A percentile compares a stretch with the other conserved stretches of the same genome.
Conservation (phyloP, 64 coral and sea anemone species). For the Stichodactyla helianthus region DNA sequence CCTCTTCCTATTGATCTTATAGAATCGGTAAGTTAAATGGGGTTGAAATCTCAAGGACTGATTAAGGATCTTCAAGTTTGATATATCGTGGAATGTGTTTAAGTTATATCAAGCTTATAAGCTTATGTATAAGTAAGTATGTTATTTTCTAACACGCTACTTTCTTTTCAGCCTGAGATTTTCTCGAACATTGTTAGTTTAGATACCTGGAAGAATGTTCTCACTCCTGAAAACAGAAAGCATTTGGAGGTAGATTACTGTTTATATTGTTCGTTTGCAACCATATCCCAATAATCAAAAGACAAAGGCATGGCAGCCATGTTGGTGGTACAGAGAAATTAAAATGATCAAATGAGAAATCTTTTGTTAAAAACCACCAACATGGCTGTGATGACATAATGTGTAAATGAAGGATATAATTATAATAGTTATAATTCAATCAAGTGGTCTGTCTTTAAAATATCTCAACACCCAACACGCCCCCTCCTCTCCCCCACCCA, state of each 20-base stretch:
- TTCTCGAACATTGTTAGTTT: slow-evolving; percentile 84
- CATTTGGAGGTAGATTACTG: slow-evolving; percentile 69
- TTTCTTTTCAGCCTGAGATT: slow-evolving; percentile 72
- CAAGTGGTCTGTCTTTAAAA: no score
- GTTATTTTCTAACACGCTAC: background rate
- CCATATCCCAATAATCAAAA: no score
- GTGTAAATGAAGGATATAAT: no score
- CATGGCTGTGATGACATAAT: no score
- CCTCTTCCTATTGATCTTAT: slow-evolving; percentile 80
- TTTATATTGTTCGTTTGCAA: no score
- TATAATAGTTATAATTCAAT: no score
- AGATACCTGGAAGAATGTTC: slow-evolving; percentile 75
- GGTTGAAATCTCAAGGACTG: background rate
- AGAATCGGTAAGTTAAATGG: slow-evolving; percentile 47
- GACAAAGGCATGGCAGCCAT: no score
- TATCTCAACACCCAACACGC: no score
- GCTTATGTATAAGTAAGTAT: background rate
- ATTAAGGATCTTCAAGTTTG: background rate
- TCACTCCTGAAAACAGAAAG: slow-evolving; percentile 72
- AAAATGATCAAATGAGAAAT: no score
- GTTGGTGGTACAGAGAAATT: no score
- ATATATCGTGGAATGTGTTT: background rate
- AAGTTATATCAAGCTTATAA: background rate
- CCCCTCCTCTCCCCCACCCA: no score
- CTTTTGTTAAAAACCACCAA: no score